A percentile compares a stretch with the other conserved stretches of the same genome.
Conservation (phyloP, 2,797 vertebrate genomes). For the Myiotriccus ornatus region DNA sequence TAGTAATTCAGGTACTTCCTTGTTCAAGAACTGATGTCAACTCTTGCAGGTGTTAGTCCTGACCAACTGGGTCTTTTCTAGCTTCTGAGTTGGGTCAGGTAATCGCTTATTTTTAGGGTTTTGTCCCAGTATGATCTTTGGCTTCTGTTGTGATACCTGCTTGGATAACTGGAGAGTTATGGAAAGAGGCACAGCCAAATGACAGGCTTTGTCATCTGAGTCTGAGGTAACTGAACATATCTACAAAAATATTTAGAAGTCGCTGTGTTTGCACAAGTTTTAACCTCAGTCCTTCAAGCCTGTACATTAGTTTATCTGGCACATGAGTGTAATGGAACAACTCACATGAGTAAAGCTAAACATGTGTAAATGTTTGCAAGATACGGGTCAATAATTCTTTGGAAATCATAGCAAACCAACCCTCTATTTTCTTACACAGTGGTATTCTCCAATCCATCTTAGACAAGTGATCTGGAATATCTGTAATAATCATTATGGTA, state of each 20-base stretch:
- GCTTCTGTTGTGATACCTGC: neutral
- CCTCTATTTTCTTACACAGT: slow-evolving; percentile 18
- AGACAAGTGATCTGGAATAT: slow-evolving; percentile 40
- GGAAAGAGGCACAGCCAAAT: neutral
- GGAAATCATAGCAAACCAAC: slow-evolving; percentile 54
- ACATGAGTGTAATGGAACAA: slow-evolving; percentile 13
- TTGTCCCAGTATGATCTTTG: neutral
- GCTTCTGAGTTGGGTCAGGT: neutral
- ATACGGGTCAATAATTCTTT: slow-evolving; percentile 53
- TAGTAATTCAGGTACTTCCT: neutral
- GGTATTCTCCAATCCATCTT: neutral
- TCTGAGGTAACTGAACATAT: neutral
- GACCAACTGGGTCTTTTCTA: neutral
- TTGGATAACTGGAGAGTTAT: neutral
- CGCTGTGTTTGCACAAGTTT: slow-evolving; percentile 7
- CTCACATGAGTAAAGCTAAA: slow-evolving; percentile 50
- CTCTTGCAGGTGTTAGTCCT: neutral
- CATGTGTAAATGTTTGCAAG: slow-evolving; percentile 59
- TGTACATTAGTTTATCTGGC: slow-evolving; percentile 44
- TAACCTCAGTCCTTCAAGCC: neutral
- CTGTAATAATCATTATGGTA: slow-evolving; percentile 57
- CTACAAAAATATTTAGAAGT: slow-evolving; percentile 23
- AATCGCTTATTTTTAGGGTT: neutral
- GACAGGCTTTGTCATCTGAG: neutral
- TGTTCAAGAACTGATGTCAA: neutral